Conservation (phyloP, 2,888 invertebrate genomes). For the Macropis europaea region DNA sequence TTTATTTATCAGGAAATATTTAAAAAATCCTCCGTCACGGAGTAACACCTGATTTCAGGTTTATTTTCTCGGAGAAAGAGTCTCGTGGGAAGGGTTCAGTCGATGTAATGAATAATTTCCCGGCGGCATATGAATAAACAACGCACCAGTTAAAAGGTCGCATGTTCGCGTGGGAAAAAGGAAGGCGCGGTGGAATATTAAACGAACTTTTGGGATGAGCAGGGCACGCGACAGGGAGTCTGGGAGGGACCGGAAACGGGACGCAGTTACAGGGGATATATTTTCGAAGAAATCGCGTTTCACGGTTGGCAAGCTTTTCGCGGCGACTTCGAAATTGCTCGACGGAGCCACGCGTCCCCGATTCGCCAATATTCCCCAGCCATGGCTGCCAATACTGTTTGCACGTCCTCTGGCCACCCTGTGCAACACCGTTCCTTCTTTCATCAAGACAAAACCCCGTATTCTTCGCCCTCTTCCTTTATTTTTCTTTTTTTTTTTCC, state of each 20-base stretch:
- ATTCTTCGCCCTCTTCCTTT: constrained; percentile 23
- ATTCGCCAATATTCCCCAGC: constrained; percentile 40
- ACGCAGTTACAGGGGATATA: constrained; percentile 13
- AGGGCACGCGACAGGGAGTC: not conserved
- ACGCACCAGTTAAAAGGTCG: constrained; percentile 33
- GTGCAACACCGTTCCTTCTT: constrained; percentile 42
- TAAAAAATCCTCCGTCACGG: no score
- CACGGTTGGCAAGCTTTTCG: constrained; percentile 36
- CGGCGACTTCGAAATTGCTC: constrained; percentile 38
- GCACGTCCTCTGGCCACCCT: constrained; percentile 43
- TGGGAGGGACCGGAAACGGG: not conserved
- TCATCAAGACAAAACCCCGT: constrained; percentile 49
- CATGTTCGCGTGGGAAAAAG: constrained; percentile 1
- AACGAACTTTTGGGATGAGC: constrained; percentile 10
- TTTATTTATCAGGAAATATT: no score
- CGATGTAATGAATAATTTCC: constrained; percentile 43
- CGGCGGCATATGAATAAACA: constrained; percentile 41
- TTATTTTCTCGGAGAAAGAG: no score
- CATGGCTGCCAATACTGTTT: constrained; percentile 54
- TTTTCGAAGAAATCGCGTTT: constrained; percentile 17
- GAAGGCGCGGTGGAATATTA: constrained; percentile 16
- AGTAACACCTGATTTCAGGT: no score
- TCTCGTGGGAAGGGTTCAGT: not conserved
- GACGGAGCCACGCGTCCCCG: constrained; percentile 37
- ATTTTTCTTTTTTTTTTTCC: constrained; percentile 17